Conservation (phyloP, 2,113 vertebrate genomes). For the Corythornis madagascariensis region DNA sequence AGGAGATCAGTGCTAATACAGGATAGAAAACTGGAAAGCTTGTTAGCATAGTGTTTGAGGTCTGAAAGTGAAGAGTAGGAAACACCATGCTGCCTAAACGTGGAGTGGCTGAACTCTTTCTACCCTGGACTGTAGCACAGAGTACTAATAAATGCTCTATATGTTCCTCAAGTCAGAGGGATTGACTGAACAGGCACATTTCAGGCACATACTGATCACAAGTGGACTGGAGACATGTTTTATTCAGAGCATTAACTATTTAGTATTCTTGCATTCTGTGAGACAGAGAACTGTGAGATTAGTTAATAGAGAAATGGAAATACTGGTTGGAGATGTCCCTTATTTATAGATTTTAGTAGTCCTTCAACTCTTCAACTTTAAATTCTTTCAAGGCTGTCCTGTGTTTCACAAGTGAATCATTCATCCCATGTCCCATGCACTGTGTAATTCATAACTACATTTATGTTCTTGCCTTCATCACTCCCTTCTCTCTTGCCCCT, state of each 20-base stretch:
- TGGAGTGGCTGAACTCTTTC: neutral
- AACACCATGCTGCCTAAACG: neutral
- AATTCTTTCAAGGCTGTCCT: neutral
- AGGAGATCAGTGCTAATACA: neutral
- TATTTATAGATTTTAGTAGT: neutral
- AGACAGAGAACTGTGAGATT: neutral
- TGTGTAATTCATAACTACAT: neutral
- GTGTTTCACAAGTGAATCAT: neutral
- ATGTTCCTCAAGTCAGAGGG: neutral
- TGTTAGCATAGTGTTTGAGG: neutral
- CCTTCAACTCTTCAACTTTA: neutral
- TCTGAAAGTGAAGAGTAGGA: neutral
- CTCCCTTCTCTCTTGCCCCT: neutral
- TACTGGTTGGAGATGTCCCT: neutral
- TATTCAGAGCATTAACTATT: slow-evolving; percentile 58
- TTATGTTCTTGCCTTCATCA: neutral
- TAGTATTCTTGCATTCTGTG: neutral
- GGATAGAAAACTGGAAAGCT: neutral
- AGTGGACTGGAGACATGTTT: slow-evolving; percentile 19
- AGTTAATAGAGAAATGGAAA: neutral
- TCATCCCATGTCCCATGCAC: neutral
- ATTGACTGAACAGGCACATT: slow-evolving; percentile 28
- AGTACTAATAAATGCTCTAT: neutral
- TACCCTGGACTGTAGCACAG: neutral
- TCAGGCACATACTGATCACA: neutral